Evolutionary conservation across 1,140 invertebrate species (phyloP).

Genomic region (Tigriopus japonicus): DNA sequence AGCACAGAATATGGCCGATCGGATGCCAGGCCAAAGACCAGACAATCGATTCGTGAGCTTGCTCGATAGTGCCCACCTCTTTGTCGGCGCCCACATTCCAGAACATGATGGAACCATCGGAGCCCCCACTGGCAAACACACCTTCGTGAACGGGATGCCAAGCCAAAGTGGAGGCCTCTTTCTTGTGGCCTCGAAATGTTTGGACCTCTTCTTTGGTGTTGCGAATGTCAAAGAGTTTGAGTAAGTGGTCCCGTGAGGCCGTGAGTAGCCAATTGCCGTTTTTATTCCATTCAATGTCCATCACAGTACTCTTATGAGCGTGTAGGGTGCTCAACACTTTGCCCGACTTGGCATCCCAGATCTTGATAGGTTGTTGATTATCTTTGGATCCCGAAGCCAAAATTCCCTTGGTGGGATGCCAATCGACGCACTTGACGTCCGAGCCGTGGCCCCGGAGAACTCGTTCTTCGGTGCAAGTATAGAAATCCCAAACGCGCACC

Average conservation of each 20-base stretch:
- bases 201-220: constrained; percentile 36
- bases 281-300: constrained; percentile 96
- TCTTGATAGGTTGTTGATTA: constrained; percentile 96
- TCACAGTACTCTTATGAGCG: constrained; percentile 97
- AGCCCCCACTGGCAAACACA: constrained; percentile 86
- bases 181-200: constrained; percentile 93
- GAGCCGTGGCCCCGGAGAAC: constrained; percentile 73
- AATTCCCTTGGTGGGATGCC: constrained; percentile 94
- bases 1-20: constrained; percentile 90
- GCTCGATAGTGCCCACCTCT: constrained; percentile 92
- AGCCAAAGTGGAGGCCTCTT: constrained; percentile 87
- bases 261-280: constrained; percentile 99
- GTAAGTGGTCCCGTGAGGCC: constrained; percentile 85
- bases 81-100: constrained; percentile 97
- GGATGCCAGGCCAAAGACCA: constrained; percentile 99
- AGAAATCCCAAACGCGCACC: constrained; percentile 95
- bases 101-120: constrained; percentile 91
- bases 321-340: constrained; percentile 34
- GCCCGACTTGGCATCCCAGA: constrained; percentile 97
- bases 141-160: constrained; percentile 97
- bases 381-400: constrained; percentile 97
- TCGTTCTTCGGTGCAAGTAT: constrained; percentile 85
- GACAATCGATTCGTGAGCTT: constrained; percentile 95
- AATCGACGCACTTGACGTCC: constrained; percentile 98
- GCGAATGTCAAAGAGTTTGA: constrained; percentile 89